Evolutionary conservation across 2,888 invertebrate species (phyloP), one percentile per base, ranked within the genome.

Genomic region (Mellilla xanthometata): DNA sequence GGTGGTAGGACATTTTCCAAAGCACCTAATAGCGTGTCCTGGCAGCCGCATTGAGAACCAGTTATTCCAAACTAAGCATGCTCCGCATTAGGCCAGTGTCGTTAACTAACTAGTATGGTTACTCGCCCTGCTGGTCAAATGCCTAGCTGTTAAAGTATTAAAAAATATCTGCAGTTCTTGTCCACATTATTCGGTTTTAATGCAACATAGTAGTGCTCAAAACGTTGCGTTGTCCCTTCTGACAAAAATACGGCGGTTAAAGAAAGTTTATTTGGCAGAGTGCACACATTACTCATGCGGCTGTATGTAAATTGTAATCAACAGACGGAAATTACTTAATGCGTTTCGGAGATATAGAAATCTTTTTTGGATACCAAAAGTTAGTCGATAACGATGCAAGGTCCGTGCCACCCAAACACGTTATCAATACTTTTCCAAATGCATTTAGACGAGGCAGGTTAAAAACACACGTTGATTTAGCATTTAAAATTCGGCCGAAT

Each of bases 381-480:
- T 60, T 58, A 46, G 45, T 49, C 60, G 76, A 81, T 82, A 84
- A 76, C 59, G 64, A 70, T 68, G 68, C 78, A 72, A 76, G 67
- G 64, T 67, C 61, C 75, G 62, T 63, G 75, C 84, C 84, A 83
- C 83, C 83, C 83, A 81, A 78, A 80, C 62, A 69, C 60, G 69
- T 84, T 87, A 87, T 86, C 85, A 78, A 59, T 67, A 60, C 62
- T 59, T 59, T 68, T 76, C 68, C 63, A 57, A 76, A 77, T 68
- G 73, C 83, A 84, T 85, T 83, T 79, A 81, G 76, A 65, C 62
- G 54, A 65, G 53, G 70, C 58, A 73, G 73, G 71, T 78, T 76
- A 62, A 75, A 6, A 76, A 77, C 72, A 72, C 75, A 76, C 66
- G 68, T 76, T 71, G 77, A 79, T 81, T 78, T 78, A 78, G 76